Evolutionary conservation across 2,797 vertebrate genomes (phyloP).

Genomic region (Clarias laeviceps): DNA sequence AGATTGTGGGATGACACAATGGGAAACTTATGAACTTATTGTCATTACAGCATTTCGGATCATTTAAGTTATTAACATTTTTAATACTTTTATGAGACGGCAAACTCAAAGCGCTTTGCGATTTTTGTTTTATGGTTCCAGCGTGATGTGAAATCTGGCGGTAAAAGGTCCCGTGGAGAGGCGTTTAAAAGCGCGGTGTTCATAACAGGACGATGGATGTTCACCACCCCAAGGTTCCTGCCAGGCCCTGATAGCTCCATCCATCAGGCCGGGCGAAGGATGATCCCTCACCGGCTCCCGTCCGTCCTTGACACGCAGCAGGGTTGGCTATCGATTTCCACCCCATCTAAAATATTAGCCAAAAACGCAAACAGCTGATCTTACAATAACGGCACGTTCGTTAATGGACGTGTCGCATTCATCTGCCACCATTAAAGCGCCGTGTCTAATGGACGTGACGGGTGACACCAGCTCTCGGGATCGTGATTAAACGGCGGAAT

Average conservation of each 20-base stretch:
- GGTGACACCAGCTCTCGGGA: slow-evolving; percentile 13
- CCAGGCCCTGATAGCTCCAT: slow-evolving; percentile 54
- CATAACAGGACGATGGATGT: slow-evolving; percentile 53
- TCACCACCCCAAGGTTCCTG: slow-evolving; percentile 55
- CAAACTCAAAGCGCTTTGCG: neutral
- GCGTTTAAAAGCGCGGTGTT: slow-evolving; percentile 32
- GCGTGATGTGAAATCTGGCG: neutral
- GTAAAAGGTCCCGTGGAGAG: neutral
- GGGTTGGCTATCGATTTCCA: slow-evolving; percentile 50
- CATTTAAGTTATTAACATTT: neutral
- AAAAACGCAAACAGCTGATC: slow-evolving; percentile 38
- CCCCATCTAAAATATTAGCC: slow-evolving; percentile 57
- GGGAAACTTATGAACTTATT: too few species aligned
- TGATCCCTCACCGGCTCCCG: slow-evolving; percentile 44
- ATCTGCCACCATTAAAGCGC: neutral
- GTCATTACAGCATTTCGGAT: neutral
- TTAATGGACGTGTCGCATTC: slow-evolving; percentile 50
- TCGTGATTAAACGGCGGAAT: slow-evolving; percentile 2
- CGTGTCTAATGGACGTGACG: slow-evolving; percentile 16
- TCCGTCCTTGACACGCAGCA: slow-evolving; percentile 51
- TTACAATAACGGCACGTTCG: slow-evolving; percentile 45
- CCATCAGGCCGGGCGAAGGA: slow-evolving; percentile 50
- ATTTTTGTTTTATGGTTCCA: neutral
- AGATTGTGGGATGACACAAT: too few species aligned
- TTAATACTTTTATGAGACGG: neutral